A percentile compares a stretch with the other conserved stretches of the same genome.
phyloP scores from a whole-genome alignment of 37 sponge, comb jelly and placozoan genomes.

The Dysidea cf. avara region DNA sequence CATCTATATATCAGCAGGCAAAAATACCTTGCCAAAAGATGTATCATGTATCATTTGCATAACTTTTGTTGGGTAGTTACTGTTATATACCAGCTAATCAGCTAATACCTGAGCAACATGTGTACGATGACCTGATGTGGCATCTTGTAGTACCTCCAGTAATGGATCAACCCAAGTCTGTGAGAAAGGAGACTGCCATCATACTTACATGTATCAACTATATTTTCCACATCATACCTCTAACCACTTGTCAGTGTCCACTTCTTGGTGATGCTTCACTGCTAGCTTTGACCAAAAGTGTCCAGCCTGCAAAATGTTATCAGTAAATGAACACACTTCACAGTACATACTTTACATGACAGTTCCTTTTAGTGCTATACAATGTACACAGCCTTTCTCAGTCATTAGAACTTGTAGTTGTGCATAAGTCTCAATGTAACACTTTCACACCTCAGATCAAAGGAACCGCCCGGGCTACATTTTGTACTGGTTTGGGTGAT shows the following conservation, averaged over 20 bases:
- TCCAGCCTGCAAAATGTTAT: conserved; percentile 59
- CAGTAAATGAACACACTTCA: background rate
- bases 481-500: no score
- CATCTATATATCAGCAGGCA: no score
- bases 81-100: no score
- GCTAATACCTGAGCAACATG: conserved; percentile 40
- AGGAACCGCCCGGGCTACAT: no score
- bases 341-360: background rate
- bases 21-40: no score
- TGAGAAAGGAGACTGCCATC: background rate
- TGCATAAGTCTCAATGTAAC: no score
- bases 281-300: conserved; percentile 55
- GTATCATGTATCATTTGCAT: no score
- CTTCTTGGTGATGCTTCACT: conserved; percentile 21
- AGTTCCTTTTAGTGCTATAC: background rate
- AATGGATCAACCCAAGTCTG: conserved; percentile 58
- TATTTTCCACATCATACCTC: conserved; percentile 14
- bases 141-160: conserved; percentile 19
- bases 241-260: background rate
- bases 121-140: conserved; percentile 7
- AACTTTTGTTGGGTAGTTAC: no score
- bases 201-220: background rate
- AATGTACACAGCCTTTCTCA: no score
- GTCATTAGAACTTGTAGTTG: no score
- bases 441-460: no score